Evolutionary conservation across 2,888 invertebrate species (phyloP), one percentile per base, ranked within the genome.

Genomic region (Pristionchus exspectatus): DNA sequence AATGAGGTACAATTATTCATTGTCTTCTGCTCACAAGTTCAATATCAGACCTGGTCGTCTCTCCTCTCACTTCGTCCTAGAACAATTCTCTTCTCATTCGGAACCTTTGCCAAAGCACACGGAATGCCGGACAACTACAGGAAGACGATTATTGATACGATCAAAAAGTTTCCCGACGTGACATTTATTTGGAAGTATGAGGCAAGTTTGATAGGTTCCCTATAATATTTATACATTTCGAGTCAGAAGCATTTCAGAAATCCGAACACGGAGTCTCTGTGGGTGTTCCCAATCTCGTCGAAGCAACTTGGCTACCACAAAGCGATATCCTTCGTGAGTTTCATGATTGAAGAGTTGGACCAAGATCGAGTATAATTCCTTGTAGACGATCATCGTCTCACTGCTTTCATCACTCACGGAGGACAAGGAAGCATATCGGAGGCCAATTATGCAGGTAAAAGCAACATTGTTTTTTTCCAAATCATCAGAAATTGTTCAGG

Each of bases 111-210:
- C 0, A 54, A 86, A 12, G 21, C 44, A 14, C n/a, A 59, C 30
- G 33, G 16, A 12, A 86, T 86, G 86, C 86, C 59, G 5, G 66
- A 63, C 14, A 33, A 30, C 2, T 59, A 59, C 85, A 85, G 50
- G 33, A 30, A 33, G 44, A 59, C 59, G 5, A 59, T 85, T 30
- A 27, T 59, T 14, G 59, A 85, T 2, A 27, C 81, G 14, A 50
- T 81, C 50, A 44, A 27, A 16, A 81, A 27, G n/a, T 81, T 81
- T 21, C 81, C 74, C 59, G 63, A 88, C 44, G 56, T 88, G 30
- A 88, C 88, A 14, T 88, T 88, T 33, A 69, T 88, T 18, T 88
- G 88, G 88, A 88, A 88, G 33, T 88, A 88, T 24, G 88, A 88
- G 77, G 72, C 5, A 38, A 38, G 38, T 38, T 3, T 69, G 24